Evolutionary conservation across 1,140 invertebrate genomes (phyloP).

Genomic region (Piezodorus guildinii): DNA sequence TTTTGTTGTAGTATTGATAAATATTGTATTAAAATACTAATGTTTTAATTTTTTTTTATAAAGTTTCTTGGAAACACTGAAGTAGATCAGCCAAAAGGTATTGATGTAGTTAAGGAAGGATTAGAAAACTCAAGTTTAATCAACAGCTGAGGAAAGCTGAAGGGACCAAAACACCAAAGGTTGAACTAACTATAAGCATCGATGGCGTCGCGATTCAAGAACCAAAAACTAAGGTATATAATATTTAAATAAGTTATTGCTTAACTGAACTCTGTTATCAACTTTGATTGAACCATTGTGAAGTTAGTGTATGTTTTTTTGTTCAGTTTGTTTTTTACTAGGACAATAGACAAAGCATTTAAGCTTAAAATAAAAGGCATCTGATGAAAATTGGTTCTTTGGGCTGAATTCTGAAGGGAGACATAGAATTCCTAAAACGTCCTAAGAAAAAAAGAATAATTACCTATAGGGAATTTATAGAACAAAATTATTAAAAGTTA

Average conservation of each 20-base stretch:
- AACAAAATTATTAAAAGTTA: too few relatives aligned
- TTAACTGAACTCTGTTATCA: too few relatives aligned
- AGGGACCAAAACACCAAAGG: conserved; percentile 83
- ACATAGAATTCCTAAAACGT: too few relatives aligned
- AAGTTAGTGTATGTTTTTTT: too few relatives aligned
- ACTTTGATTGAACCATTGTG: too few relatives aligned
- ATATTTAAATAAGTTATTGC: not conserved
- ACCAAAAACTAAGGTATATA: conserved; percentile 46
- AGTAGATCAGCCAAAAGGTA: conserved; percentile 91
- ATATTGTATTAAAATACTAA: not conserved
- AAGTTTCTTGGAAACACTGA: conserved; percentile 87
- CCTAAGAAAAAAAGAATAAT: too few relatives aligned
- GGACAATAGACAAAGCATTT: too few relatives aligned
- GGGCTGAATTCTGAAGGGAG: too few relatives aligned
- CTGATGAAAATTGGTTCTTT: too few relatives aligned
- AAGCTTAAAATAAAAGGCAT: too few relatives aligned
- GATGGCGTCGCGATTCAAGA: conserved; percentile 92
- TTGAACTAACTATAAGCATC: conserved; percentile 84
- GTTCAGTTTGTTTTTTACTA: too few relatives aligned
- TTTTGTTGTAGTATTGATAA: not conserved
- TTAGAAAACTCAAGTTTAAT: conserved; percentile 85
- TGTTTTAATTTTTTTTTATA: conserved; percentile 28
- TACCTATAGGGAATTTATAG: too few relatives aligned
- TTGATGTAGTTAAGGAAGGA: conserved; percentile 94
- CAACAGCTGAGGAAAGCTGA: conserved; percentile 89